Evolutionary conservation across 2,113 vertebrate genomes (phyloP).

Genomic region (Heteronetta atricapilla): DNA sequence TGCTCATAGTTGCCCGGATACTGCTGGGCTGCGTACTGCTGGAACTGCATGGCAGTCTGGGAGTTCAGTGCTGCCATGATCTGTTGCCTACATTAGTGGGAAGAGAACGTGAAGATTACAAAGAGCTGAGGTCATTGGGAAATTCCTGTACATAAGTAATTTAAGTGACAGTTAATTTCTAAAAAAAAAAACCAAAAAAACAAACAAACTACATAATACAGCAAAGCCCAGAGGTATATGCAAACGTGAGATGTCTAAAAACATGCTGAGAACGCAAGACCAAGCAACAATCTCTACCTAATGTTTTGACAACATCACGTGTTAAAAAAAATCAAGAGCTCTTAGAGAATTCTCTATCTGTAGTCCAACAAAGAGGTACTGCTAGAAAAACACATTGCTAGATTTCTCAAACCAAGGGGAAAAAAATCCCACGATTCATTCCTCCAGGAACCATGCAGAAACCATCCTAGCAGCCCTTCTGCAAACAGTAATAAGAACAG

Average conservation of each 20-base stretch:
- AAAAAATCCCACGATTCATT: not conserved
- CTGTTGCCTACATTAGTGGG: conserved; percentile 85
- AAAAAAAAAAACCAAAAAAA: not conserved
- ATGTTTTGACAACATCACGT: not conserved
- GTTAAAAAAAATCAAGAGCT: not conserved
- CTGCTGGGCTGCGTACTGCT: conserved; percentile 98
- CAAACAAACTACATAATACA: not conserved
- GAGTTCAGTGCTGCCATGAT: conserved; percentile 98
- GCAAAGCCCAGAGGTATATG: not conserved
- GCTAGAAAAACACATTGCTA: not conserved
- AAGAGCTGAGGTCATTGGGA: not conserved
- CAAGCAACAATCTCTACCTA: not conserved
- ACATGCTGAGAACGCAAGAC: not conserved
- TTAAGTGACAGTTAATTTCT: not conserved
- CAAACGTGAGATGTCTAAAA: not conserved
- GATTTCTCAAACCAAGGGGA: not conserved
- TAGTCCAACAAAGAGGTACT: not conserved
- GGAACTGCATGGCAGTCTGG: conserved; percentile 97
- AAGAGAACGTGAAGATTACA: conserved; percentile 20
- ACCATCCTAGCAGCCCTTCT: not conserved
- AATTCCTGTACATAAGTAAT: not conserved
- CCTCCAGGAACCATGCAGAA: not conserved
- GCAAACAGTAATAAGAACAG: not conserved
- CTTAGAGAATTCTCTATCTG: not conserved
- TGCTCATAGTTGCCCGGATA: conserved; percentile 96